phyloP scores from a whole-genome alignment of 1,140 invertebrate genomes.

The Bombus picipes region DNA sequence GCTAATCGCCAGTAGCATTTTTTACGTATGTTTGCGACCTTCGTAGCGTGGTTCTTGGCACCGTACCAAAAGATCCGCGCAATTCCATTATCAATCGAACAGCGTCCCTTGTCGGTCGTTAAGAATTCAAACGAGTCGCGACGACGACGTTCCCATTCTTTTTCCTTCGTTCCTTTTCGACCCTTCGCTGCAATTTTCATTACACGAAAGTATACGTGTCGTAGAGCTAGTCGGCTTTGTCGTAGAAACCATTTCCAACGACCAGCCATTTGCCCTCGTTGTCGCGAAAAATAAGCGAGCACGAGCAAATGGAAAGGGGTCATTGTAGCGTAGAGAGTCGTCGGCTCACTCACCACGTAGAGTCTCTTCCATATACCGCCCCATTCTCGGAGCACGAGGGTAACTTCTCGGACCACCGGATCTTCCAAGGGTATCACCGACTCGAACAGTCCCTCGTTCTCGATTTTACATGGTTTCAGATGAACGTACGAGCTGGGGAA shows the following conservation, averaged over 20 bases:
- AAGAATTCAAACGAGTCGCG: neutral
- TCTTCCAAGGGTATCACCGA: constrained; percentile 90
- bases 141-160: neutral
- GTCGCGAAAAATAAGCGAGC: neutral
- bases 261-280: constrained; percentile 3
- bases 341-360: constrained; percentile 88
- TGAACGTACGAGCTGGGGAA: constrained; percentile 91
- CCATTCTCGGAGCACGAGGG: constrained; percentile 96
- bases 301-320: neutral
- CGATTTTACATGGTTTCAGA: constrained; percentile 90
- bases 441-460: constrained; percentile 89
- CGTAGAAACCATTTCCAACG: neutral
- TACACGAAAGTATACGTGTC: neutral
- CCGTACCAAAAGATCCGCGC: too few relatives aligned
- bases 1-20: neutral
- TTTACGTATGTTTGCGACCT: neutral
- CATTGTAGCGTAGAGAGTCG: neutral
- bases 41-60: neutral
- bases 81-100: neutral
- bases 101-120: neutral
- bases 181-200: constrained; percentile 23
- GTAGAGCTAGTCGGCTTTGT: neutral
- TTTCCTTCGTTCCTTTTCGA: neutral
- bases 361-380: constrained; percentile 94
- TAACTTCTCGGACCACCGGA: constrained; percentile 94